Evolutionary conservation across 2,888 invertebrate species (phyloP), one percentile per base, ranked within the genome.

Genomic region (Eilema caniola): DNA sequence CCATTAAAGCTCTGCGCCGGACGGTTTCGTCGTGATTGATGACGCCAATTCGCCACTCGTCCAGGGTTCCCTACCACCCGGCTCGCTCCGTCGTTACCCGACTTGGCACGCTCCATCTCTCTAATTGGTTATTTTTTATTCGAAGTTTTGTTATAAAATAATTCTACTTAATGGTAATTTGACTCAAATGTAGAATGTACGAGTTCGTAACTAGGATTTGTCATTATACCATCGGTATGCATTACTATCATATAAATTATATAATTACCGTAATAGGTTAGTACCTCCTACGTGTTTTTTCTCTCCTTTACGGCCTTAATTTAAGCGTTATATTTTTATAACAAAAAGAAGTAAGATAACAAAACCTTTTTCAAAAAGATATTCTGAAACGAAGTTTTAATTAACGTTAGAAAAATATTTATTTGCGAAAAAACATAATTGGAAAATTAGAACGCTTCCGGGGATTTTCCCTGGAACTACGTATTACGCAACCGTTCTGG

Each of bases 21-120:
- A 88, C 88, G 88, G 86, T 85, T 81, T 81, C 77, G 77, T 75
- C 75, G 89, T 93, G 93, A 94, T 94, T 93, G 93, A 94, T 94
- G 93, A 91, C 85, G 90, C 88, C 92, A 92, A 92, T 93, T 90
- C 91, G 89, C 91, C 88, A 90, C 89, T 91, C 89, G 90, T 86
- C 90, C 89, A 84, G 86, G 75, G 68, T 75, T 65, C 78, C 73
- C 70, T 67, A 70, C 74, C 77, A 75, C 73, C 75, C 76, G 72
- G 72, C 78, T 70, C 79, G 73, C 76, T 77, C 75, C 77, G 72
- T 76, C 79, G 71, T 79, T 80, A 76, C 80, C 73, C 78, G 76
- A 86, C 81, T 87, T 85, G 86, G 85, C 87, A 85, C 78, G 81
- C 78, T 85, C 73, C 74, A 66, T 81, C 77, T 80, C 72, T 83